Conservation (phyloP, 2,113 vertebrate species). For the Catharus fuscescens region DNA sequence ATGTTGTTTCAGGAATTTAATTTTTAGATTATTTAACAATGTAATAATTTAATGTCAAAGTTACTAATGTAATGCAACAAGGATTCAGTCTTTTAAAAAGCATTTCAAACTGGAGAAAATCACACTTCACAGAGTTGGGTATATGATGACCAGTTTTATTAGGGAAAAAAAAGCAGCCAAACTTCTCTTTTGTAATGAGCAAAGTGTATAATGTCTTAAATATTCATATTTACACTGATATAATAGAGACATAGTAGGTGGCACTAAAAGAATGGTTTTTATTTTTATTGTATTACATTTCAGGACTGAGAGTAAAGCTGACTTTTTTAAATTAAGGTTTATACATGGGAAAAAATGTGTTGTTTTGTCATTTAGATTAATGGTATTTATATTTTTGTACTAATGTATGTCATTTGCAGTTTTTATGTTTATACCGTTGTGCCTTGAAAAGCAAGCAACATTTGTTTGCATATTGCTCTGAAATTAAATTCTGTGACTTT, state of each 20-base stretch:
- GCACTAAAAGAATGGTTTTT: background rate
- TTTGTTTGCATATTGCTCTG: background rate
- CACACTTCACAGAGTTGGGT: background rate
- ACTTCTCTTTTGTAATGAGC: background rate
- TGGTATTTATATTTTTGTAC: conserved; percentile 39
- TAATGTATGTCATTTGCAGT: background rate
- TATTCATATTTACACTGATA: background rate
- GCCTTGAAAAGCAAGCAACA: conserved; percentile 26
- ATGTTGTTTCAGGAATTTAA: background rate
- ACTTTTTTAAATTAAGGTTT: background rate
- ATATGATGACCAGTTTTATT: background rate
- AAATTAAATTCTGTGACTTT: background rate
- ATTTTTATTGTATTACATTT: background rate
- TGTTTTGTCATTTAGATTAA: background rate
- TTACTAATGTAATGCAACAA: background rate
- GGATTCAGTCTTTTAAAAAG: background rate
- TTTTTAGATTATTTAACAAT: background rate
- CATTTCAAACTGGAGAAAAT: background rate
- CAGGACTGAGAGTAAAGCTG: background rate
- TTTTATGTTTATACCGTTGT: background rate
- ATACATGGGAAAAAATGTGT: background rate
- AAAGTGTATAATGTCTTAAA: background rate
- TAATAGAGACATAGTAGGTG: background rate
- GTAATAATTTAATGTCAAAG: background rate
- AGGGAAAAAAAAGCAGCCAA: background rate